Base-by-base conservation (phyloP, 2,797 vertebrate species). In the Dendrocincla fuliginosa region DNA sequence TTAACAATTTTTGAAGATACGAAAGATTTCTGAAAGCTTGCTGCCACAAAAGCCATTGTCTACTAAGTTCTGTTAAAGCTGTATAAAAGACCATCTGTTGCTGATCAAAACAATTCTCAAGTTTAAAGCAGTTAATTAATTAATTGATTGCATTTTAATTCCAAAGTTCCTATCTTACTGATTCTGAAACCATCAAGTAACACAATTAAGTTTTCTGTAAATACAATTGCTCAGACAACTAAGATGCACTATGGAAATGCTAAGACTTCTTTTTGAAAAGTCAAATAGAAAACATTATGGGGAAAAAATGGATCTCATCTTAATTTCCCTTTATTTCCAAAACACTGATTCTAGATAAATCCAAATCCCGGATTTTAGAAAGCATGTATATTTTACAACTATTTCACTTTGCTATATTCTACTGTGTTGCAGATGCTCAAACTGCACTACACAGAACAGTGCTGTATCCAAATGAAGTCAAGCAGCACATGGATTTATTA, bases 121-220 rank as follows among this genome's bases (percentile, higher is more conserved):
- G 42, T 64, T 86, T 46, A 69, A 91, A 93, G 87, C 61, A 75
- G n/a, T 56, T 71, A 88, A 94, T 87, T 87, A 87, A 92, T 77
- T 65, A 83, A 86, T 73, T 32, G 52, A 53, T 53, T 80, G 33
- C 12, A 30, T 19, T 93, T 82, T 79, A 85, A 89, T 78, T 93
- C 41, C 47, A 37, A 88, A 93, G 42, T 41, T 60, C 23, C 15
- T 76, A 33, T 42, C 41, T 82, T 80, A 73, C 46, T 9, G 16
- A 85, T 64, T 94, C 60, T 22, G 15, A 80, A 67, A 90, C 55
- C 49, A 87, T 71, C 22, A 83, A 83, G 44, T 55, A 89, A 79
- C 28, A 79, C 30, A 76, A 57, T 52, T 94, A 71, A 84, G 61
- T 79, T n/a, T 49, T 9, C 39, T 44, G 28, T 75, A 84, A 91